These are phyloP conservation scores for Vireo altiloquus DNA, from an alignment of 2,113 vertebrate genomes.

Conservation along the genomic window DNA sequence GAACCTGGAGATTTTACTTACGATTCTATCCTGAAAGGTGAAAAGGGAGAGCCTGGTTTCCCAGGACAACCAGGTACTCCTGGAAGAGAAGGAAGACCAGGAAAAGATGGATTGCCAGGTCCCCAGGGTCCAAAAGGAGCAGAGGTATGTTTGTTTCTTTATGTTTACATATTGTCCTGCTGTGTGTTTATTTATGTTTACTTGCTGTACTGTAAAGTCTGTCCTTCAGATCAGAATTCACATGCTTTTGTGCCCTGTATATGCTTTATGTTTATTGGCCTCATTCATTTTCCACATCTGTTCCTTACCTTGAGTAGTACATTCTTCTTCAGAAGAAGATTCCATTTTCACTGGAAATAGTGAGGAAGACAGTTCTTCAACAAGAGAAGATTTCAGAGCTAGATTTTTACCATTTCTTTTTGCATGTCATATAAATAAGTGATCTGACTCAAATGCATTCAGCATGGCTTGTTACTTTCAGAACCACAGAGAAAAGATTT, in stretches of 20 bases:
- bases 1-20: constrained; percentile 88
- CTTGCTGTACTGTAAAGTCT: background rate
- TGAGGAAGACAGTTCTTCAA: background rate
- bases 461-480: background rate
- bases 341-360: background rate
- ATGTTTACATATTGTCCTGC: background rate
- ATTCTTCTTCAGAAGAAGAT: background rate
- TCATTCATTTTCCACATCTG: background rate
- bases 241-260: background rate
- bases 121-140: constrained; percentile 84
- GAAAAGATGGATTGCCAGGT: constrained; percentile 84
- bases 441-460: background rate
- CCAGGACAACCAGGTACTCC: constrained; percentile 78
- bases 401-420: background rate
- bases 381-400: background rate
- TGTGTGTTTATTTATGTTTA: background rate
- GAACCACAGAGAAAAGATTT: background rate
- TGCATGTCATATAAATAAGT: background rate
- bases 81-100: constrained; percentile 82
- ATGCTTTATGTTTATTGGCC: background rate
- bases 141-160: constrained; percentile 75
- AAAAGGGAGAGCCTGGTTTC: constrained; percentile 83
- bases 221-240: background rate
- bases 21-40: constrained; percentile 84
- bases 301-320: background rate